Conservation (phyloP, 2,888 invertebrate genomes). For the Marronus borbonicus region DNA sequence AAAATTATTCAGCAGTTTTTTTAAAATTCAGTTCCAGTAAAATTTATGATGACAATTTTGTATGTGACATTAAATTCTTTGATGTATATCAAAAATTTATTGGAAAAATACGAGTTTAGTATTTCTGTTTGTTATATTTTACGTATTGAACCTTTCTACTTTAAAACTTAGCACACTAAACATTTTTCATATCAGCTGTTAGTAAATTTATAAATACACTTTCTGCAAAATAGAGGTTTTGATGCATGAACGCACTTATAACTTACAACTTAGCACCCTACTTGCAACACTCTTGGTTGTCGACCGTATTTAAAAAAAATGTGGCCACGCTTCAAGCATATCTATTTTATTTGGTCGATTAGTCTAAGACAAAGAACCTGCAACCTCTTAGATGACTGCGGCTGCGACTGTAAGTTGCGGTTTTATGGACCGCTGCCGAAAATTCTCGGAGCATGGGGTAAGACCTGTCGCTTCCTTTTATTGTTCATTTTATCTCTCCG, state of each 20-base stretch:
- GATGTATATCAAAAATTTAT: too few relatives aligned
- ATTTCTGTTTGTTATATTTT: too few relatives aligned
- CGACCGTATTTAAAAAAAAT: slow-evolving; percentile 27
- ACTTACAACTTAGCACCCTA: slow-evolving; percentile 40
- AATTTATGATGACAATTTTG: too few relatives aligned
- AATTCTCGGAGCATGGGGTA: slow-evolving; percentile 13
- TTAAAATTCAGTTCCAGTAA: too few relatives aligned
- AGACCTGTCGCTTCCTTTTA: slow-evolving; percentile 25
- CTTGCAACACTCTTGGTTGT: slow-evolving; percentile 22
- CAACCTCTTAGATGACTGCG: slow-evolving; percentile 50
- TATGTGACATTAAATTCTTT: too few relatives aligned
- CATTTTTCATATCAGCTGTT: too few relatives aligned
- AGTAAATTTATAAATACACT: too few relatives aligned
- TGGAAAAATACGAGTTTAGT: too few relatives aligned
- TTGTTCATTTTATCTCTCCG: slow-evolving; percentile 29
- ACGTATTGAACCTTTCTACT: too few relatives aligned
- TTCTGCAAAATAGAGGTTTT: slow-evolving; percentile 12
- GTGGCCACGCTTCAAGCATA: slow-evolving; percentile 53
- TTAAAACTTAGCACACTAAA: too few relatives aligned
- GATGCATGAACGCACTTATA: slow-evolving; percentile 35
- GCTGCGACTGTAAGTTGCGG: slow-evolving; percentile 57
- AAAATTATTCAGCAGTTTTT: too few relatives aligned
- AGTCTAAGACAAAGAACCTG: slow-evolving; percentile 60
- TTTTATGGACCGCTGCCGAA: slow-evolving; percentile 57
- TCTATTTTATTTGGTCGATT: slow-evolving; percentile 60